Evolutionary conservation across 2,888 invertebrate species (phyloP).

Genomic region (Drosophila fungiperda): DNA sequence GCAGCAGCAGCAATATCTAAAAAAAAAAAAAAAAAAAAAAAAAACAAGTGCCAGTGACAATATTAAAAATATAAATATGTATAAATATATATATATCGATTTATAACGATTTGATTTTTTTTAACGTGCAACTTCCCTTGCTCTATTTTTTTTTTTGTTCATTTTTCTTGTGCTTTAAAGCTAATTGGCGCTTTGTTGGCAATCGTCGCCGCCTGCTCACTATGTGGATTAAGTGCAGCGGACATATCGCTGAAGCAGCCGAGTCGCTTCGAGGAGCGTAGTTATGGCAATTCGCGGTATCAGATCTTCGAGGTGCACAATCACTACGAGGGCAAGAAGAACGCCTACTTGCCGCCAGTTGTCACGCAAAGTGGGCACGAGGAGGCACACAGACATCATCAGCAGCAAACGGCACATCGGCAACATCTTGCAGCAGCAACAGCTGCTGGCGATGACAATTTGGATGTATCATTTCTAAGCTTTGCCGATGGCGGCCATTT

Average conservation of each 20-base stretch:
- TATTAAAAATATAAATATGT: neutral
- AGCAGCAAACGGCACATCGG: slow-evolving; percentile 26
- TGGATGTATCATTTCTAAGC: slow-evolving; percentile 70
- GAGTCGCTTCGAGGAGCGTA: slow-evolving; percentile 67
- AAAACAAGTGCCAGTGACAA: slow-evolving; percentile 31
- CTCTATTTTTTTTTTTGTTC: neutral
- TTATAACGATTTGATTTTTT: slow-evolving; percentile 1
- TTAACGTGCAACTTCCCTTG: slow-evolving; percentile 13
- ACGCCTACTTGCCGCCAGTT: slow-evolving; percentile 55
- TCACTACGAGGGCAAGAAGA: slow-evolving; percentile 52
- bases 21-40: neutral
- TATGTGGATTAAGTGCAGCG: slow-evolving; percentile 53
- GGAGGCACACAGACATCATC: slow-evolving; percentile 62
- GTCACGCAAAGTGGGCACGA: slow-evolving; percentile 31
- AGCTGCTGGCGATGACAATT: slow-evolving; percentile 58
- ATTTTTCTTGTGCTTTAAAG: slow-evolving; percentile 31
- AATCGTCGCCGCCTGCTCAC: slow-evolving; percentile 61
- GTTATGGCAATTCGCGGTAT: slow-evolving; percentile 70
- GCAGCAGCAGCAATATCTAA: slow-evolving; percentile 13
- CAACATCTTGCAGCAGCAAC: slow-evolving; percentile 29
- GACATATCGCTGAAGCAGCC: slow-evolving; percentile 71
- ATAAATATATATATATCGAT: slow-evolving; percentile 3
- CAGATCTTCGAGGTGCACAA: slow-evolving; percentile 80
- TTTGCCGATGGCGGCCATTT: slow-evolving; percentile 48
- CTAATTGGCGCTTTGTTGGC: slow-evolving; percentile 60